phyloP scores from a whole-genome alignment of 2,113 vertebrate species.

The Brevimyrus niger region DNA sequence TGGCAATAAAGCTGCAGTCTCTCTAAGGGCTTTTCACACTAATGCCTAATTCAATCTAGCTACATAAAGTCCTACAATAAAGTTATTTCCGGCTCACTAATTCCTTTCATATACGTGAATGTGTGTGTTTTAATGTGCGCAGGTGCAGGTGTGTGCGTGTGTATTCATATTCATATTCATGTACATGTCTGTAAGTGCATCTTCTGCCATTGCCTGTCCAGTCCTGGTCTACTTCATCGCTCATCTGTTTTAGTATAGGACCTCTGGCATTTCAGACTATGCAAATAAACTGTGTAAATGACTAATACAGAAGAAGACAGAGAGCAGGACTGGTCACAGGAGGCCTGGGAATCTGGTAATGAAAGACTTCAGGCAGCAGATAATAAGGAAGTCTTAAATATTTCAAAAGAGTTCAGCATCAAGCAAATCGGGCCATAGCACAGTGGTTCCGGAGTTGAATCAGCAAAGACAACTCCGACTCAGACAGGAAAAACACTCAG shows the following conservation, averaged over 20 bases:
- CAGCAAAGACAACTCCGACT: neutral
- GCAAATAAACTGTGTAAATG: conserved; percentile 2
- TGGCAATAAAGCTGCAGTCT: conserved; percentile 28
- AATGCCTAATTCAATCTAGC: conserved; percentile 8
- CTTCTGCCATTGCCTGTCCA: neutral
- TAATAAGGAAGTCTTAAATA: conserved; percentile 19
- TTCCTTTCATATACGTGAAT: neutral
- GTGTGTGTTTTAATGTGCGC: conserved; percentile 21
- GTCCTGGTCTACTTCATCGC: neutral
- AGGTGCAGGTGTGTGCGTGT: conserved; percentile 24
- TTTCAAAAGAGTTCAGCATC: conserved; percentile 8
- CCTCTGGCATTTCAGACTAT: conserved; percentile 4
- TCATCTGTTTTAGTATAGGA: neutral
- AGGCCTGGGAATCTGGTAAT: neutral
- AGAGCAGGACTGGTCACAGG: neutral
- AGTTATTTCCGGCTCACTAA: conserved; percentile 24
- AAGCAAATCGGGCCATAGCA: neutral
- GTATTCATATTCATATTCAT: conserved; percentile 23
- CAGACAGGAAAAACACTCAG: neutral
- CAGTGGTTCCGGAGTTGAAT: neutral
- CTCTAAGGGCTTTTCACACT: neutral
- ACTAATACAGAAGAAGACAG: neutral
- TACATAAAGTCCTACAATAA: conserved; percentile 18
- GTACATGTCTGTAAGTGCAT: neutral
- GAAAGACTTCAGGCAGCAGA: conserved; percentile 10